These are phyloP conservation scores for Xanthostigma xanthostigma DNA, from an alignment of 2,888 invertebrate genomes.

Conservation along the genomic window DNA sequence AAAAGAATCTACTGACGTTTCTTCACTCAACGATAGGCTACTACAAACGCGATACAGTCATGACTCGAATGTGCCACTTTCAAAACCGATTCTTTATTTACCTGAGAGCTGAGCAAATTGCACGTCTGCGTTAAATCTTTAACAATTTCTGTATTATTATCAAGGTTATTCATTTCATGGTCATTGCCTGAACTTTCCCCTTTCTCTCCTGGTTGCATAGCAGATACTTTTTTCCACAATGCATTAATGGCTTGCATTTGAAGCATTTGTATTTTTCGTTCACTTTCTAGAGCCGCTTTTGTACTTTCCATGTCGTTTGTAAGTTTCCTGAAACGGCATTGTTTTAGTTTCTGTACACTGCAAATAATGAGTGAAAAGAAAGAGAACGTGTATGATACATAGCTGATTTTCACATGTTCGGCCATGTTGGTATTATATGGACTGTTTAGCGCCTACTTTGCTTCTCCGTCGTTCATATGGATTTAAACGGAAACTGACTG, in stretches of 20 bases:
- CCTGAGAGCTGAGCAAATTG: conserved; percentile 56
- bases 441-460: no score
- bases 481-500: no score
- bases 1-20: background rate
- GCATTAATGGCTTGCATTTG: conserved; percentile 87
- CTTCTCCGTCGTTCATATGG: no score
- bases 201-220: conserved; percentile 35
- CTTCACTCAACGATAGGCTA: background rate
- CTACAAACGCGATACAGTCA: background rate
- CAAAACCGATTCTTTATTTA: no score
- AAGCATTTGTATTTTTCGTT: conserved; percentile 68
- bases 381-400: background rate
- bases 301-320: conserved; percentile 75
- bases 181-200: conserved; percentile 15
- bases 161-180: conserved; percentile 14
- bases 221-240: conserved; percentile 73
- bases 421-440: no score
- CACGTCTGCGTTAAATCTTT: conserved; percentile 64
- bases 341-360: background rate
- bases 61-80: no score
- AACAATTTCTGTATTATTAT: conserved; percentile 45
- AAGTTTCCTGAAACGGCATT: conserved; percentile 41
- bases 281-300: conserved; percentile 69
- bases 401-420: no score
- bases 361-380: background rate